phyloP scores from a whole-genome alignment of 2,888 invertebrate species.

The Eupithecia exiguata region DNA sequence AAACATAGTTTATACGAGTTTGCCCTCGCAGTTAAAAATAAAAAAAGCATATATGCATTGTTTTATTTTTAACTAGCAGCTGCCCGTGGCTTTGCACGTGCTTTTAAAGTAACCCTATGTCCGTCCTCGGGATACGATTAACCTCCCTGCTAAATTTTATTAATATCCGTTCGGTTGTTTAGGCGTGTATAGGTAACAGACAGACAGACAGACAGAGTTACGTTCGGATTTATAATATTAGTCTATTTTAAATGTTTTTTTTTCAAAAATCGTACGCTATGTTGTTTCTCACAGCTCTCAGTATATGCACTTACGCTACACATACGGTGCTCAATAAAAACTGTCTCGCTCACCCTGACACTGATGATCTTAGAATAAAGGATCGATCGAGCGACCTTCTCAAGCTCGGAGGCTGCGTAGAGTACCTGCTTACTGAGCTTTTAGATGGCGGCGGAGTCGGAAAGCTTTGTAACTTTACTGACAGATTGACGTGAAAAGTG shows the following conservation, averaged over 20 bases:
- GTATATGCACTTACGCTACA: constrained; percentile 31
- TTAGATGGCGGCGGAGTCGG: constrained; percentile 9
- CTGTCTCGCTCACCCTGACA: constrained; percentile 77
- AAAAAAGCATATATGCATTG: too few species aligned
- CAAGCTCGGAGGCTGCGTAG: constrained; percentile 29
- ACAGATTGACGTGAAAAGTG: background rate
- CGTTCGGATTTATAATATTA: background rate
- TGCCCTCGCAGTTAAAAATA: too few species aligned
- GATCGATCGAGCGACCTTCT: constrained; percentile 63
- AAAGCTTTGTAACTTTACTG: constrained; percentile 14
- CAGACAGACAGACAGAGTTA: background rate
- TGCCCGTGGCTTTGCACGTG: too few species aligned
- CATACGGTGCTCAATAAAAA: constrained; percentile 51
- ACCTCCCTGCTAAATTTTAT: background rate
- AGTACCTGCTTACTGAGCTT: constrained; percentile 19
- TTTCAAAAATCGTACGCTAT: too few species aligned
- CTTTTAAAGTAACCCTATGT: too few species aligned
- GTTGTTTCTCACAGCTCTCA: constrained; percentile 21
- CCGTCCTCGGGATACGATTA: too few species aligned
- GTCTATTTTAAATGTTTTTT: too few species aligned
- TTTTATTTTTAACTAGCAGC: too few species aligned
- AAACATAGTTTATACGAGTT: too few species aligned
- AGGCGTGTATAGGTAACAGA: too few species aligned
- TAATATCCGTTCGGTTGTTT: too few species aligned
- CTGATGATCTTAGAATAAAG: constrained; percentile 74